phyloP scores from a whole-genome alignment of 2,113 vertebrate species.

The Hyperopisus bebe region DNA sequence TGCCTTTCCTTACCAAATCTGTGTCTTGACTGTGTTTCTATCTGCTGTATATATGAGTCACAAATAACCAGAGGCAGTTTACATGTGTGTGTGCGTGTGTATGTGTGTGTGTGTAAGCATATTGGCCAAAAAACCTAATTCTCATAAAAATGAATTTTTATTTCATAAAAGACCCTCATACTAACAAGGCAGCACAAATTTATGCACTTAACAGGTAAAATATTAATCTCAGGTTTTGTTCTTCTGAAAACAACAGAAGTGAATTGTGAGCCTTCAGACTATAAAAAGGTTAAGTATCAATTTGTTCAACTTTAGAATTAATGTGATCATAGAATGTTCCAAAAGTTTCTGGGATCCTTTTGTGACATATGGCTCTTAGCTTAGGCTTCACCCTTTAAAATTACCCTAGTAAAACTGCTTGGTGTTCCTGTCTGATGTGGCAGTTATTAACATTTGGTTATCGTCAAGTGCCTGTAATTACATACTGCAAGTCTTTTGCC shows the following conservation, averaged over 20 bases:
- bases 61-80: neutral
- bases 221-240: neutral
- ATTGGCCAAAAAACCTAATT: neutral
- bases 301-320: neutral
- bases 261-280: neutral
- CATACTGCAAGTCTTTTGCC: neutral
- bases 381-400: neutral
- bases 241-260: neutral
- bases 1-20: neutral
- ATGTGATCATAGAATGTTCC: neutral
- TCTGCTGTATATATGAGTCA: neutral
- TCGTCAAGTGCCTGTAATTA: conserved; percentile 16
- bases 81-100: neutral
- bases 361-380: neutral
- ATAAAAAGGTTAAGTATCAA: neutral
- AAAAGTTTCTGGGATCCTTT: neutral
- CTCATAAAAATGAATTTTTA: neutral
- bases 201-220: neutral
- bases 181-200: neutral
- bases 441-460: conserved; percentile 15
- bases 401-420: neutral
- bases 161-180: neutral
- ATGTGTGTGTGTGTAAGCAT: neutral
- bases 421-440: neutral
- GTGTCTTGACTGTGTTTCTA: neutral